Evolutionary conservation across 2,113 vertebrate genomes (phyloP).

Genomic region (Glaucidium brasilianum): DNA sequence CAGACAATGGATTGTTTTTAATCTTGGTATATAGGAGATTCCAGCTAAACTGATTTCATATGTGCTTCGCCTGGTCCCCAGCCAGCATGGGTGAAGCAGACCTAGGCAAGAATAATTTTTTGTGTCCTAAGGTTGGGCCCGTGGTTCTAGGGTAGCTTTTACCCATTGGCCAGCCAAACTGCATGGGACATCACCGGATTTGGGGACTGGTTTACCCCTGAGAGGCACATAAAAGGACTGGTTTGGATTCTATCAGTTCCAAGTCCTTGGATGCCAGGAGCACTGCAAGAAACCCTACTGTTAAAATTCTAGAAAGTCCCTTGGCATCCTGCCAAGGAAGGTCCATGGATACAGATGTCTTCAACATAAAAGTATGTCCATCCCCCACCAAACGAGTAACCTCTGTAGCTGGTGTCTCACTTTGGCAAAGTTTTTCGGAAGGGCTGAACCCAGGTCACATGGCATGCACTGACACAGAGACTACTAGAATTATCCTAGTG

Average conservation of each 20-base stretch:
- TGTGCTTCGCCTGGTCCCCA: conserved; percentile 7
- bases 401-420: neutral
- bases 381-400: neutral
- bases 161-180: neutral
- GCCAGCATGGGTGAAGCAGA: neutral
- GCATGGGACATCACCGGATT: neutral
- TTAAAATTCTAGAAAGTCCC: neutral
- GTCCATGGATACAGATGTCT: neutral
- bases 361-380: neutral
- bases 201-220: neutral
- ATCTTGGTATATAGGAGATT: neutral
- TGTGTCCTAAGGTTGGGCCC: neutral
- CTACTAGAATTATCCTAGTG: neutral
- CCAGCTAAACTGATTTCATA: conserved; percentile 8
- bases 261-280: neutral
- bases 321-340: neutral
- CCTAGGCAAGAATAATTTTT: neutral
- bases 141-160: neutral
- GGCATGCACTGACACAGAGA: too few species aligned
- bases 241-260: neutral
- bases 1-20: neutral
- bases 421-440: neutral
- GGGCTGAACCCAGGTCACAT: neutral
- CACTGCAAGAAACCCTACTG: neutral
- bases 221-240: neutral